Evolutionary conservation across 2,797 vertebrate genomes (phyloP), one percentile per base, ranked within the genome.

Genomic region (Coracias cyanogaster): DNA sequence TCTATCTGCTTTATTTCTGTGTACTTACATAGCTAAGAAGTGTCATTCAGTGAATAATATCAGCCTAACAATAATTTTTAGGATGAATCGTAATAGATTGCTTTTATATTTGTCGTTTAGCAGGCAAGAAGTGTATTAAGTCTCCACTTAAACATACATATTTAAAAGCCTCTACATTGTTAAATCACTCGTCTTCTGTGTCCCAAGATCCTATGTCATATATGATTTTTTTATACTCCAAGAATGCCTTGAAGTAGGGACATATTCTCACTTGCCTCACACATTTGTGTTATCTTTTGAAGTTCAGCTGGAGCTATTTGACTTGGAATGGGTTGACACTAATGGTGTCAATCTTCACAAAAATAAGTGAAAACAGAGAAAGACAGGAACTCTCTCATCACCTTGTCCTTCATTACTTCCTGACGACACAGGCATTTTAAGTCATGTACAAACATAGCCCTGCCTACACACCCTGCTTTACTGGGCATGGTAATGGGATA

Each of bases 371-470:
- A 90, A 94, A 66, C 12, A 22, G 64, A 79, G 72, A 51, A 70
- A 33, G 85, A 90, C 65, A 91, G 12, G 12, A 73, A 29, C 48
- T 76, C 72, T 85, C 18, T 94, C 88, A 83, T 86, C 90, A 45
- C 88, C 80, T 88, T n/a, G 28, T 73, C 21, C 74, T 92, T 81
- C 2, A 0, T 86, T 94, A 70, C 70, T 92, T 86, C 70, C 89
- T 61, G 83, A 43, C 7, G 3, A 73, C 78, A 64, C 28, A 77
- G 71, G 92, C 90, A 74, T 87, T 89, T 89, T 48, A 64, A 96
- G 60, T 96, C 95, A 64, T 92, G 92, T 95, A 92, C 86, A 86
- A 94, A 96, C 96, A 94, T 5, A 90, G 67, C 72, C 71, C 86
- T 92, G 80, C 70, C 73, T 86, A 90, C 93, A 81, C 95, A 64